Base-by-base conservation (phyloP, 2,113 vertebrate genomes). In the Alethe diademata region DNA sequence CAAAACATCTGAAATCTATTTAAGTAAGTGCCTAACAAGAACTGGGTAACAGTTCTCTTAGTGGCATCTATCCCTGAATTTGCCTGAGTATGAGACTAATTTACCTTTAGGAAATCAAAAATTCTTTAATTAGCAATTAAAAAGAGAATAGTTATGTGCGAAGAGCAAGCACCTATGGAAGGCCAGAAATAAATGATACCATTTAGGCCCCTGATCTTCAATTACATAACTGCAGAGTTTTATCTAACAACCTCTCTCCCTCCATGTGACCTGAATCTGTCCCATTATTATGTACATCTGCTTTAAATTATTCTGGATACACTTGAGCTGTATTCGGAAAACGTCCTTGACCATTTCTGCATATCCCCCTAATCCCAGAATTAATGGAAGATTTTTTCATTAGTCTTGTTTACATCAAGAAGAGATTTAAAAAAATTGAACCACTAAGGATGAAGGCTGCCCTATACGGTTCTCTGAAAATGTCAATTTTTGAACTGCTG, bases 281-380 rank as follows among this genome's bases (percentile, higher is more conserved):
- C 58, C 90, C 18, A 1, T 86, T 50, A 50, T 14, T 56, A 65
- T 12, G 26, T 43, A 73, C 81, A 90, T 88, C 87, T 95, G 85
- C 85, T 92, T 95, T 69, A 64, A 66, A 69, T 89, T 70, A 56
- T 69, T 87, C 94, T 87, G 64, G 56, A 78, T 78, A 80, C 38
- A 85, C 70, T 89, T 4, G 53, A 88, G 66, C 87, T 93, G n/a
- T 35, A 53, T 82, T 73, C 92, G 82, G 71, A 73, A 85, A 86
- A 92, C 0, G 48, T 75, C 88, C 92, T 86, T 92, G 90, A 85
- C 87, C 82, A 45, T 54, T 88, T 81, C 78, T 73, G 78, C 54
- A 19, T 2, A 71, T 78, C 33, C 48, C 66, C 61, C 65, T 93
- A 6, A 89, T 43, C 80, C 75, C 89, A 45, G 76, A 72, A 84